A percentile compares a stretch with the other conserved stretches of the same genome.
phyloP scores from a whole-genome alignment of 2,888 invertebrate species.

The Cepaea hortensis region DNA sequence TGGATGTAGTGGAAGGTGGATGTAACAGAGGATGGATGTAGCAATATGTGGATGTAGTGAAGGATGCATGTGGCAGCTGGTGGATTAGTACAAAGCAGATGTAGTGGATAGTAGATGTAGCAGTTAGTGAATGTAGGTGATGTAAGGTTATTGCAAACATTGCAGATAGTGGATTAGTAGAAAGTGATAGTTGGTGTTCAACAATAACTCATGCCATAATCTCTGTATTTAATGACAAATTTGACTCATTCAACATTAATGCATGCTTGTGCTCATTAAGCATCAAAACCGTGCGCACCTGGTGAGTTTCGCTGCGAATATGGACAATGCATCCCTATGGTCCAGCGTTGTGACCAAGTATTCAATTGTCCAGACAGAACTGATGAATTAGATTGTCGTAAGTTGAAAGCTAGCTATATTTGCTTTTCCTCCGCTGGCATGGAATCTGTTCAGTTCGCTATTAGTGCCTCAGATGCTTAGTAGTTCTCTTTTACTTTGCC shows the following conservation, averaged over 20 bases:
- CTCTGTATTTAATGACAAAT: neutral
- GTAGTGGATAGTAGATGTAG: too few relatives aligned
- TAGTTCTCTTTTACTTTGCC: too few relatives aligned
- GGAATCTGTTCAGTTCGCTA: neutral
- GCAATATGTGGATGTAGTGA: too few relatives aligned
- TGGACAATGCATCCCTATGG: conserved; percentile 68
- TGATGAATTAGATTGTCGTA: conserved; percentile 92
- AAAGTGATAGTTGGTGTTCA: too few relatives aligned
- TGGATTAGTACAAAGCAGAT: too few relatives aligned
- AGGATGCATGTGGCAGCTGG: too few relatives aligned
- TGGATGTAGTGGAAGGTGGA: too few relatives aligned
- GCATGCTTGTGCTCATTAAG: conserved; percentile 47
- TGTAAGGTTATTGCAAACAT: too few relatives aligned
- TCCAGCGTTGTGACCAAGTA: conserved; percentile 73
- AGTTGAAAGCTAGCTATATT: conserved; percentile 69
- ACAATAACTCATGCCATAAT: too few relatives aligned
- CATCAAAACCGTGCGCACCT: conserved; percentile 57
- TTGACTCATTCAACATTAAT: conserved; percentile 1
- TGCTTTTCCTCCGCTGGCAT: conserved; percentile 14
- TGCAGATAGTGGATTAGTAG: too few relatives aligned
- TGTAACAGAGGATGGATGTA: too few relatives aligned
- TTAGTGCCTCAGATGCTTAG: neutral
- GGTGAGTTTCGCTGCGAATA: conserved; percentile 83
- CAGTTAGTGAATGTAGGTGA: too few relatives aligned
- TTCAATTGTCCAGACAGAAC: conserved; percentile 83